phyloP scores from a whole-genome alignment of 2,888 invertebrate species.

The Cheilosia impressa region DNA sequence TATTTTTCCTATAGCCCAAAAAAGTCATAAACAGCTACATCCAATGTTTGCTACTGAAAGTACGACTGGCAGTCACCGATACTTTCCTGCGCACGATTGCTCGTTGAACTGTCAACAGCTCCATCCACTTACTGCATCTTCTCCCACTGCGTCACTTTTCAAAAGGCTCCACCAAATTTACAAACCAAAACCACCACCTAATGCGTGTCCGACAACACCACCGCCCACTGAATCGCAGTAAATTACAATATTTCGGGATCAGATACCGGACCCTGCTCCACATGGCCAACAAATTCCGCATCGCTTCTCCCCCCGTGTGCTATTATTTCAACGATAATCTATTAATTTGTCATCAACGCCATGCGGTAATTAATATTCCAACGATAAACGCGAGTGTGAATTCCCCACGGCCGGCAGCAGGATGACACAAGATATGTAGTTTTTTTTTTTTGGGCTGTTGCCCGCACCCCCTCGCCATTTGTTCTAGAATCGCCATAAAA shows the following conservation, averaged over 20 bases:
- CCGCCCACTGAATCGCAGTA: slow-evolving; percentile 21
- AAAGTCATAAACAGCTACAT: too few species aligned
- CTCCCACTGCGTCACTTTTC: background rate
- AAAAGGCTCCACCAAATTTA: background rate
- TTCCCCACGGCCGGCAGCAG: slow-evolving; percentile 50
- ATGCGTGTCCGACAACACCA: too few species aligned
- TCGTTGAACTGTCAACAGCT: too few species aligned
- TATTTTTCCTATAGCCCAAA: too few species aligned
- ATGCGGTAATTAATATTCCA: slow-evolving; percentile 72
- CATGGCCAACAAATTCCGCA: slow-evolving; percentile 23
- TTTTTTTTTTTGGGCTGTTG: slow-evolving; percentile 31
- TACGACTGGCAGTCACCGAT: too few species aligned
- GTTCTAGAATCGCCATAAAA: slow-evolving; percentile 73
- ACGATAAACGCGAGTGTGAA: slow-evolving; percentile 55
- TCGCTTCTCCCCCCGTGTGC: too few species aligned
- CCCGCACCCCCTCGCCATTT: slow-evolving; percentile 17
- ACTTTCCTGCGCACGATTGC: too few species aligned
- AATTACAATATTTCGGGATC: slow-evolving; percentile 65
- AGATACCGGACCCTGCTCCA: slow-evolving; percentile 54
- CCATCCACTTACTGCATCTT: background rate
- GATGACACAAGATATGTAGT: slow-evolving; percentile 69
- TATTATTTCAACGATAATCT: slow-evolving; percentile 70
- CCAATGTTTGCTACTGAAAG: too few species aligned
- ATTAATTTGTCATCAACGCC: slow-evolving; percentile 73
- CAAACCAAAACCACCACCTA: too few species aligned